Percentiles rank a stretch among this genome's conserved stretches.
These are phyloP conservation scores for Odobenus rosmarus DNA, from an alignment of 2,113 vertebrate species.

Conservation along the genomic window DNA sequence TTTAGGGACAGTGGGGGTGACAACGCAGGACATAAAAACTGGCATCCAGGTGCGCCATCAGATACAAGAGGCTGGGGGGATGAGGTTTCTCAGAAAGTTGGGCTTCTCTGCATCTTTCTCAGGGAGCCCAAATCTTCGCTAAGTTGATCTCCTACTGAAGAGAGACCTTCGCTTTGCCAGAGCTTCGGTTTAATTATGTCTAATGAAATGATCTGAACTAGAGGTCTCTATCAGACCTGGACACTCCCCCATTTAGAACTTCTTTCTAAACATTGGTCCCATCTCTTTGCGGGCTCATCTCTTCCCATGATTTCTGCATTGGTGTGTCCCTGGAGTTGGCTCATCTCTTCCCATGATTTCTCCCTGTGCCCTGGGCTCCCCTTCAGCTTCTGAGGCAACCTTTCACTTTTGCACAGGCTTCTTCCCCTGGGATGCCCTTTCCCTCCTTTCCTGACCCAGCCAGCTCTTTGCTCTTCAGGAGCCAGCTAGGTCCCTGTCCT, in stretches of 20 bases:
- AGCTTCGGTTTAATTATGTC: background rate
- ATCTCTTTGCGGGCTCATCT: background rate
- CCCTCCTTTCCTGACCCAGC: no score
- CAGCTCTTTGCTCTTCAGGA: background rate
- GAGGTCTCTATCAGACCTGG: background rate
- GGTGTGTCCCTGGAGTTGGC: no score
- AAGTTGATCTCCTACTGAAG: background rate
- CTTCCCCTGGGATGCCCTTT: background rate
- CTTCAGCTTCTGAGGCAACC: background rate
- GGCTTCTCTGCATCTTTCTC: background rate
- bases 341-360: background rate
- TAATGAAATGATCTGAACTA: background rate
- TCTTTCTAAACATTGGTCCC: no score
- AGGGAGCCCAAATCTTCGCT: background rate
- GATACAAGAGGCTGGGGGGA: background rate
- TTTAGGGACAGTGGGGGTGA: background rate
- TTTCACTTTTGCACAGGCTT: background rate
- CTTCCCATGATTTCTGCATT: background rate
- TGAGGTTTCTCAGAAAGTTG: background rate
- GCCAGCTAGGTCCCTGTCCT: background rate
- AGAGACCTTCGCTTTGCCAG: background rate
- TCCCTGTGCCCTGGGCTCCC: accelerated
- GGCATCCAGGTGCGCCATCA: background rate
- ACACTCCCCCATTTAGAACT: no score
- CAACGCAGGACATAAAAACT: background rate